These are phyloP conservation scores for Plusia festucae DNA, from an alignment of 2,888 invertebrate species.

Conservation along the genomic window DNA sequence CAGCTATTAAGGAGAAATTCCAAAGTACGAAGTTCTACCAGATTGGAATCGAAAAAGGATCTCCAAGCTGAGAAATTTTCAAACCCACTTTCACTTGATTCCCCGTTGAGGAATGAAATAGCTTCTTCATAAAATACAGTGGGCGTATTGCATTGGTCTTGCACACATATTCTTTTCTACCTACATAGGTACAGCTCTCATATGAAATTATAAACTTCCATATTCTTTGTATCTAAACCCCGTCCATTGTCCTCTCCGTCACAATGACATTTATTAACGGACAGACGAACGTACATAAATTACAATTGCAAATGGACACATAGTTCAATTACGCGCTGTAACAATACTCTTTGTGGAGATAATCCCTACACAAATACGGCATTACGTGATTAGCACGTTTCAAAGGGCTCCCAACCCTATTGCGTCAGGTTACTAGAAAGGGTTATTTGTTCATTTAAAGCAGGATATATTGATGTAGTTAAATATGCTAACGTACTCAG, in stretches of 20 bases:
- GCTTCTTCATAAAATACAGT: no score
- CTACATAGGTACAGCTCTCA: not conserved
- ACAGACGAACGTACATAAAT: slow-evolving; percentile 42
- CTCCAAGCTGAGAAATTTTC: not conserved
- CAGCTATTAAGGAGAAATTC: no score
- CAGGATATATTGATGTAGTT: slow-evolving; percentile 62
- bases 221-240: slow-evolving; percentile 17
- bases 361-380: slow-evolving; percentile 73
- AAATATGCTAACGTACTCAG: slow-evolving; percentile 34
- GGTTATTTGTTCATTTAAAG: slow-evolving; percentile 66
- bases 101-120: not conserved
- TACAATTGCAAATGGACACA: slow-evolving; percentile 59
- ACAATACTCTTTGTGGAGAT: slow-evolving; percentile 68
- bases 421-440: slow-evolving; percentile 45
- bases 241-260: slow-evolving; percentile 6
- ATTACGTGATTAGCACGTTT: slow-evolving; percentile 79
- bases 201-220: not conserved
- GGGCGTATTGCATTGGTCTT: no score
- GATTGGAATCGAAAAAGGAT: not conserved
- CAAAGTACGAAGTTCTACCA: no score
- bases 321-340: slow-evolving; percentile 64
- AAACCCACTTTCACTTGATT: not conserved
- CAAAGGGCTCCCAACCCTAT: slow-evolving; percentile 73
- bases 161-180: no score
- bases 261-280: slow-evolving; percentile 5